These are phyloP conservation scores for Gila orcuttii DNA, from an alignment of 2,113 vertebrate species.

Conservation along the genomic window DNA sequence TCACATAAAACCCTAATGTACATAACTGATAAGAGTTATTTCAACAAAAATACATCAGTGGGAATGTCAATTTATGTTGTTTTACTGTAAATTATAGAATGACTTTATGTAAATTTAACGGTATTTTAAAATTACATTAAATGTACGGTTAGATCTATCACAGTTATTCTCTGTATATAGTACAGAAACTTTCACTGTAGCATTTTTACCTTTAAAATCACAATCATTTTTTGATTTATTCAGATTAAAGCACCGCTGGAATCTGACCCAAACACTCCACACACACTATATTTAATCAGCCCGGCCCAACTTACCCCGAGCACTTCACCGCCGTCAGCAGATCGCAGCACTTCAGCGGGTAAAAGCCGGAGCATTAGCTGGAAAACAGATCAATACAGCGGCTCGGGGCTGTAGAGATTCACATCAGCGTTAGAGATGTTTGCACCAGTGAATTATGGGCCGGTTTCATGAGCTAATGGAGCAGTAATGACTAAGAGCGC, in stretches of 20 bases:
- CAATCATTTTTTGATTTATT: too few relatives aligned
- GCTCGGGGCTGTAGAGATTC: constrained; percentile 12
- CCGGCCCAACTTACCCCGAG: neutral
- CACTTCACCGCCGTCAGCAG: constrained; percentile 19
- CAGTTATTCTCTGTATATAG: too few relatives aligned
- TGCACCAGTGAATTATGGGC: neutral
- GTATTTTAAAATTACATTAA: too few relatives aligned
- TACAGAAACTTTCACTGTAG: too few relatives aligned
- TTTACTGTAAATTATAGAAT: too few relatives aligned
- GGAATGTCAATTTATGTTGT: too few relatives aligned
- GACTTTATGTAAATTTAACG: too few relatives aligned
- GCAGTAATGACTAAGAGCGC: neutral
- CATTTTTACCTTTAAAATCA: too few relatives aligned
- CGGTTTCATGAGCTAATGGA: constrained; percentile 17
- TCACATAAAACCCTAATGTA: too few relatives aligned
- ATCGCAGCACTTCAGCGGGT: constrained; percentile 30
- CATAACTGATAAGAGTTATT: too few relatives aligned
- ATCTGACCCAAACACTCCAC: neutral
- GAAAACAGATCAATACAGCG: constrained; percentile 47
- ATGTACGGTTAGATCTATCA: too few relatives aligned
- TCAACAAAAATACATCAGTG: too few relatives aligned
- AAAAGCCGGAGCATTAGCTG: constrained; percentile 49
- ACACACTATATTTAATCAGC: constrained; percentile 12
- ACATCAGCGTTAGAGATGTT: neutral
- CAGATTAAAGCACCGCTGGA: neutral